Evolutionary conservation across 1,140 invertebrate genomes (phyloP), one percentile per base, ranked within the genome.

Genomic region (Dendroctonus valens): DNA sequence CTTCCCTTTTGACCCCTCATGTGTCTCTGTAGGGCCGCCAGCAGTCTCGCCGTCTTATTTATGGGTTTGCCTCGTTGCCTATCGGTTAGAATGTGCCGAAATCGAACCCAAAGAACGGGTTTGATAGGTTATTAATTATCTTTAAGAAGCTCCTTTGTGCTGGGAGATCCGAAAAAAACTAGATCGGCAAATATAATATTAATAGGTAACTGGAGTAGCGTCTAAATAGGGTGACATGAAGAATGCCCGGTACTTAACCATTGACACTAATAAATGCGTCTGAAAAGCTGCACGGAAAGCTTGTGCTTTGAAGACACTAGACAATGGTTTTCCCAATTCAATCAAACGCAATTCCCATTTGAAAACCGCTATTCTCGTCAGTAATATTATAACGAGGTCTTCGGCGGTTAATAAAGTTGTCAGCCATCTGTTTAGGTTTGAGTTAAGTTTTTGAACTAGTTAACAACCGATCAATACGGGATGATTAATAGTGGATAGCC

Each of bases 111-210:
- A 9, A 44, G 39, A 57, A 57, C 14, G 54, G 54, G 15, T 57
- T 41, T 44, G 54, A 44, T 41, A 14, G n/a, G 54, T 57, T 44
- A 57, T 57, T 57, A 57, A 57, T 57, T 42, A 37, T 44, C 8
- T 37, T 41, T 26, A 12, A 44, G 26, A 57, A 7, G 39, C 6
- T 54, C 26, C n/a, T 54, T 54, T 54, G 52, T 54, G 37, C 37
- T 37, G 6, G 11, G 14, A 15, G 50, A 38, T 14, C 39, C 40
- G 3, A 41, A 9, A 7, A 41, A 59, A 59, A 49, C 15, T 57
- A 14, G 54, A 57, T 57, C 54, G 40, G 40, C 44, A 41, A 57
- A 57, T 57, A 57, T 42, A 37, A 14, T 57, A 57, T 57, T 57
- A 57, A 57, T 57, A 14, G 41, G 9, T 42, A 41, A 41, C 14